phyloP scores from a whole-genome alignment of 2,888 invertebrate genomes.

The Blera fallax region DNA sequence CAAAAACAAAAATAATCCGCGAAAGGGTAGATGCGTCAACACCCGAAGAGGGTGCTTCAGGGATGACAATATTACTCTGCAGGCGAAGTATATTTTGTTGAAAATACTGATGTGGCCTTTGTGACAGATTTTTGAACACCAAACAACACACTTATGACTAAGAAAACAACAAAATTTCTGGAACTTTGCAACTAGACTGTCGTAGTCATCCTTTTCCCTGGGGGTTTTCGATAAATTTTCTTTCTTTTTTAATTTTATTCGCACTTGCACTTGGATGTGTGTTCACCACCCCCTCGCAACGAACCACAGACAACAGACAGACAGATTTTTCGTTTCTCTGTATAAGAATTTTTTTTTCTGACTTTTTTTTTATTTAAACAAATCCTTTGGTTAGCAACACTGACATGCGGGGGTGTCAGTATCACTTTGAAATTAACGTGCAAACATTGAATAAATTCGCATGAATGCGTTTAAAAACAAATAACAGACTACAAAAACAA shows the following conservation, averaged over 20 bases:
- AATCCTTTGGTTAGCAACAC: neutral
- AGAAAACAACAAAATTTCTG: neutral
- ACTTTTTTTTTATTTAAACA: neutral
- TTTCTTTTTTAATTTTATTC: neutral
- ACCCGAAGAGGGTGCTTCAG: conserved; percentile 18
- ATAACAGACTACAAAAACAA: neutral
- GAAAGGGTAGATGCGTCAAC: neutral
- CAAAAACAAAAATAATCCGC: neutral
- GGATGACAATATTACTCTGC: neutral
- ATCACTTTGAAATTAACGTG: neutral
- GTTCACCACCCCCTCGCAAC: neutral
- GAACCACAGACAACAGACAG: neutral
- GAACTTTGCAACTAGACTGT: neutral
- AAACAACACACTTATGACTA: conserved; percentile 18
- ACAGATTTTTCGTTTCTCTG: neutral
- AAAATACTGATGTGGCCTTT: neutral
- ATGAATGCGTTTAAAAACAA: conserved; percentile 4
- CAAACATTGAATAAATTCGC: neutral
- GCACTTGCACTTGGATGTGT: neutral
- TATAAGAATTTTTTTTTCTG: neutral
- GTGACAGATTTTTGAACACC: neutral
- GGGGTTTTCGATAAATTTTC: neutral
- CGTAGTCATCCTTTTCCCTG: neutral
- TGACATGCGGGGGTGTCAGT: neutral
- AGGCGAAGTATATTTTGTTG: neutral